A percentile compares a stretch with the other conserved stretches of the same genome.
phyloP scores from a whole-genome alignment of 53 echinoderm and acorn worm species.

The Apostichopus leukothele region DNA sequence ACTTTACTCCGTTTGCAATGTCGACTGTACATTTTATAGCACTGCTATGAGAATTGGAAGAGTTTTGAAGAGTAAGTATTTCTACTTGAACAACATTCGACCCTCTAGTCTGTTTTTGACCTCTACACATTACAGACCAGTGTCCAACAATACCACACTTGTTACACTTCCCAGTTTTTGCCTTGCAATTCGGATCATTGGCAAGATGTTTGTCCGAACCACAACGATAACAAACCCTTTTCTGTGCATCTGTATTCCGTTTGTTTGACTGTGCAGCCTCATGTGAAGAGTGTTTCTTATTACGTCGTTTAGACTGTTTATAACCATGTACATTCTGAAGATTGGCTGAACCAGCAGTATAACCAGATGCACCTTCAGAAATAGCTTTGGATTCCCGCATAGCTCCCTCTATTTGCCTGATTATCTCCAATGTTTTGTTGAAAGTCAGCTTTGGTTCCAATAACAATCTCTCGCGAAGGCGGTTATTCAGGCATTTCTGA shows the following conservation, averaged over 20 bases:
- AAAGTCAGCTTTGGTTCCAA: neutral
- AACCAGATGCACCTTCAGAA: neutral
- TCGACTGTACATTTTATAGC: neutral
- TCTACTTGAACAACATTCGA: neutral
- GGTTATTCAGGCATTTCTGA: constrained; percentile 44
- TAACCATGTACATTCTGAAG: no score
- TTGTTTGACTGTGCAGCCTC: no score
- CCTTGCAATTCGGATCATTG: constrained; percentile 49
- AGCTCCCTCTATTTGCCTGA: neutral
- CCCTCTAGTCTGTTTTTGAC: neutral
- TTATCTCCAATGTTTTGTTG: neutral
- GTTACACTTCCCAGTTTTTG: constrained; percentile 12
- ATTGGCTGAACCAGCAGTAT: no score
- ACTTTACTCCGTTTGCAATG: constrained; percentile 10
- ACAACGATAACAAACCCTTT: constrained; percentile 47
- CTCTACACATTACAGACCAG: constrained; percentile 22
- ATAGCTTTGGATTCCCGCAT: neutral
- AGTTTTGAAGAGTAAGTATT: neutral
- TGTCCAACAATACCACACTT: constrained; percentile 49
- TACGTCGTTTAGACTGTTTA: no score
- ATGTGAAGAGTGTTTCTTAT: no score
- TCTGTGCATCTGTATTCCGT: neutral
- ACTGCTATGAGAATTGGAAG: neutral
- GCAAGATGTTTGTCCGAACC: constrained; percentile 51
- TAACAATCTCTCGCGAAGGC: constrained; percentile 36